These are phyloP conservation scores for Remorina albescens DNA, from an alignment of 2,797 vertebrate genomes.

Conservation along the genomic window DNA sequence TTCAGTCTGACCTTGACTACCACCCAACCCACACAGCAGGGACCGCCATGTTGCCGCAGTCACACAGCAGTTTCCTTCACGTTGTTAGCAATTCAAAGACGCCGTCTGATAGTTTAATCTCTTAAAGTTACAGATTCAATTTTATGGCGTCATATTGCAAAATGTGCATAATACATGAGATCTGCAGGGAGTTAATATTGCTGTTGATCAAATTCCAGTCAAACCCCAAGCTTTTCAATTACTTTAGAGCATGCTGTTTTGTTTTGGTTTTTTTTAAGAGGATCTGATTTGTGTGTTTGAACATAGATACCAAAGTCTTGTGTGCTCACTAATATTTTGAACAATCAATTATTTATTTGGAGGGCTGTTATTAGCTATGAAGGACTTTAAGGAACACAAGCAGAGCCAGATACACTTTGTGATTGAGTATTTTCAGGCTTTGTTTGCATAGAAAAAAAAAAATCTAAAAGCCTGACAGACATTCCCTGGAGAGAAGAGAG, in stretches of 20 bases:
- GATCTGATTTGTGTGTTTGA: background rate
- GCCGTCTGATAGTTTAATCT: background rate
- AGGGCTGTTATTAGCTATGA: slow-evolving; percentile 18
- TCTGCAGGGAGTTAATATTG: background rate
- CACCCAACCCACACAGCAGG: background rate
- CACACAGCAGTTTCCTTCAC: background rate
- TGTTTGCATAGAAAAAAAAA: slow-evolving; percentile 29
- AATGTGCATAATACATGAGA: background rate
- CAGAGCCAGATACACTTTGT: background rate
- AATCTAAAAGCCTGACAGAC: background rate
- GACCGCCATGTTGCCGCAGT: background rate
- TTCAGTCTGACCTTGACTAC: slow-evolving; percentile 30
- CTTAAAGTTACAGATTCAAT: background rate
- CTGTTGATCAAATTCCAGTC: slow-evolving; percentile 11
- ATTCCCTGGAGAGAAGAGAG: slow-evolving; percentile 1
- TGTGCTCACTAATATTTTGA: background rate
- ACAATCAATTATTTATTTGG: no score
- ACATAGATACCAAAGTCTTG: background rate
- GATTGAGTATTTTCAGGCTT: slow-evolving; percentile 12
- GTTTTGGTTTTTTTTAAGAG: slow-evolving; percentile 1
- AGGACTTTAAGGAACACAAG: background rate
- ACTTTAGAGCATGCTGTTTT: background rate
- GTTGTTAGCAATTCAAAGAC: background rate
- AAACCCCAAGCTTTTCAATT: background rate
- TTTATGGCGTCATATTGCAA: slow-evolving; percentile 5